Evolutionary conservation across 2,113 vertebrate genomes (phyloP).

Genomic region (Nyctereutes procyonoides): DNA sequence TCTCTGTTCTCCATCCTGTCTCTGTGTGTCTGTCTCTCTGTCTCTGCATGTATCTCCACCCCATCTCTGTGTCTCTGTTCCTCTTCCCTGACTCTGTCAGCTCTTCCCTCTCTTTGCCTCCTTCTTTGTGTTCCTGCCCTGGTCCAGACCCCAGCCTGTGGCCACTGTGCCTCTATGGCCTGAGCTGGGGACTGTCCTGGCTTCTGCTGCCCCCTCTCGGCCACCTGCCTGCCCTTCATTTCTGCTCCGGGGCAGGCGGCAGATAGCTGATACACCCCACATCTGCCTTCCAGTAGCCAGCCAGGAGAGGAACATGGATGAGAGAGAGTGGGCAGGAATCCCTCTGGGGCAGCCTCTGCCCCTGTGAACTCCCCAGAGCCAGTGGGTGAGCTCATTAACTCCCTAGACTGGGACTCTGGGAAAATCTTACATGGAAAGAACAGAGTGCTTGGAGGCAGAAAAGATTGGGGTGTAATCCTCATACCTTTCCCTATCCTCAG

Average conservation of each 20-base stretch:
- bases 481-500: not conserved
- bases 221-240: slow-evolving; percentile 58
- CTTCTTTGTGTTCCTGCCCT: not conserved
- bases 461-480: not conserved
- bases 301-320: not conserved
- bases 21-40: not conserved
- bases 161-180: not conserved
- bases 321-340: not conserved
- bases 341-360: not conserved
- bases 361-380: not conserved
- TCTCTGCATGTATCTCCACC: not conserved
- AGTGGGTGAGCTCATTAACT: not conserved
- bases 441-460: not conserved
- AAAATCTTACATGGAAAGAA: not conserved
- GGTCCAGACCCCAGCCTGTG: slow-evolving; percentile 28
- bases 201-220: slow-evolving; percentile 83
- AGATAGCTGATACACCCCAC: not conserved
- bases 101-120: not conserved
- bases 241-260: not conserved
- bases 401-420: not conserved
- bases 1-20: not conserved
- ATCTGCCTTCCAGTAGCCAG: not conserved
- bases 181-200: slow-evolving; percentile 61
- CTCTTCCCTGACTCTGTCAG: not conserved
- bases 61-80: not conserved